Conservation (phyloP, 1,140 invertebrate species). For the Lineus longissimus region DNA sequence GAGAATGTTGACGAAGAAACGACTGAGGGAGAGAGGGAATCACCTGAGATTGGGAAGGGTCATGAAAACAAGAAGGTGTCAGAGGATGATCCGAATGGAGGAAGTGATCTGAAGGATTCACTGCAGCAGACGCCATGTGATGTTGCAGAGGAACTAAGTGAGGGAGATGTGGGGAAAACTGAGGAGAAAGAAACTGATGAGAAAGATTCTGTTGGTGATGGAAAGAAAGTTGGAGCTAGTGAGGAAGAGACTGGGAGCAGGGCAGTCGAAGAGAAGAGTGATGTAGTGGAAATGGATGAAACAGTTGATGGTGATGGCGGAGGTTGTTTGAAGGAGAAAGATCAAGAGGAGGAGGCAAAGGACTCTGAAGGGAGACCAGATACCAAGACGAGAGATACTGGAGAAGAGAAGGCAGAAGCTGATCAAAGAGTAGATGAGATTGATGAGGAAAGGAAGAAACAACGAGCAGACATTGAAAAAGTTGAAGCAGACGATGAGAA, state of each 20-base stretch:
- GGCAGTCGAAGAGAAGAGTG: constrained; percentile 1
- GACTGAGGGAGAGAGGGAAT: too few relatives aligned
- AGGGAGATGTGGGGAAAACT: not conserved
- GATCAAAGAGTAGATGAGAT: not conserved
- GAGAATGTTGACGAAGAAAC: too few relatives aligned
- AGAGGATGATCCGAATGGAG: too few relatives aligned
- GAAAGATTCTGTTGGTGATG: constrained; percentile 3
- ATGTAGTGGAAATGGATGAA: not conserved
- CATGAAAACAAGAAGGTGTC: too few relatives aligned
- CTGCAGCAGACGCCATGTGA: too few relatives aligned
- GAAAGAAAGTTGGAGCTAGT: not conserved
- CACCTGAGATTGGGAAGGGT: too few relatives aligned
- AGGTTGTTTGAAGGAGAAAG: too few relatives aligned
- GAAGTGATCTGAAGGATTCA: too few relatives aligned
- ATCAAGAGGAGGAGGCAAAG: constrained; percentile 10
- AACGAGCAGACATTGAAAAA: not conserved
- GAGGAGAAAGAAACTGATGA: not conserved
- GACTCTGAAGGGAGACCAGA: not conserved
- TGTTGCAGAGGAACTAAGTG: not conserved
- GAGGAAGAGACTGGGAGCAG: not conserved
- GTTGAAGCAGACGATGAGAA: not conserved
- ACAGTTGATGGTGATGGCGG: not conserved
- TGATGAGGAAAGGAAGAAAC: not conserved
- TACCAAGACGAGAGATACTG: not conserved
- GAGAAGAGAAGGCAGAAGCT: too few relatives aligned